phyloP scores from a whole-genome alignment of 2,113 vertebrate species.

The Limnothrissa miodon region DNA sequence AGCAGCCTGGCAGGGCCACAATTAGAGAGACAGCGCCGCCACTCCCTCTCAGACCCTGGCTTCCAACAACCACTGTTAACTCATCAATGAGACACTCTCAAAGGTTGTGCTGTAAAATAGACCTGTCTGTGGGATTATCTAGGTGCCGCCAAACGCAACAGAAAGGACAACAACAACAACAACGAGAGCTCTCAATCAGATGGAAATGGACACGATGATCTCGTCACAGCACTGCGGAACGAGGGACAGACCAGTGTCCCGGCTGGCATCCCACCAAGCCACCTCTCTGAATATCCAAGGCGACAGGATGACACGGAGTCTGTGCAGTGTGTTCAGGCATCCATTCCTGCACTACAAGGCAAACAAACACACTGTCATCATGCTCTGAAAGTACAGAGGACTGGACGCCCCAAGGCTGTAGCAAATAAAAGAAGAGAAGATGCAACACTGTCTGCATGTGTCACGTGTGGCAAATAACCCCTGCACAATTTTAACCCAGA shows the following conservation, averaged over 20 bases:
- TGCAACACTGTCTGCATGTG: slow-evolving; percentile 10
- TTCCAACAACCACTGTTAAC: slow-evolving; percentile 29
- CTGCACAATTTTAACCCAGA: slow-evolving; percentile 37
- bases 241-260: not conserved
- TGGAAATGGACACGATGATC: not conserved
- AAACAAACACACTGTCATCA: not conserved
- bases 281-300: not conserved
- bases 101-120: slow-evolving; percentile 21
- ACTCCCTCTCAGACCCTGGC: slow-evolving; percentile 41
- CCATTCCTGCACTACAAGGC: not conserved
- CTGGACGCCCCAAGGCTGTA: not conserved
- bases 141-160: not conserved
- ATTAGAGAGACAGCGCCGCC: slow-evolving; percentile 45
- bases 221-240: not conserved
- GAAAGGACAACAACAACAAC: not conserved
- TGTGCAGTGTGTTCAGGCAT: not conserved
- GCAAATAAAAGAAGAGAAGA: not conserved
- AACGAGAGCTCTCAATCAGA: not conserved
- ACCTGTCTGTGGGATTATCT: not conserved
- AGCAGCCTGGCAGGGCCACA: slow-evolving; percentile 29
- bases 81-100: slow-evolving; percentile 38
- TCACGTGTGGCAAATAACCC: slow-evolving; percentile 23
- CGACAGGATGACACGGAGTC: not conserved
- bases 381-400: not conserved
- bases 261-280: not conserved